Evolutionary conservation across 2,888 invertebrate species (phyloP).

Genomic region (Leptinotarsa haldemani): DNA sequence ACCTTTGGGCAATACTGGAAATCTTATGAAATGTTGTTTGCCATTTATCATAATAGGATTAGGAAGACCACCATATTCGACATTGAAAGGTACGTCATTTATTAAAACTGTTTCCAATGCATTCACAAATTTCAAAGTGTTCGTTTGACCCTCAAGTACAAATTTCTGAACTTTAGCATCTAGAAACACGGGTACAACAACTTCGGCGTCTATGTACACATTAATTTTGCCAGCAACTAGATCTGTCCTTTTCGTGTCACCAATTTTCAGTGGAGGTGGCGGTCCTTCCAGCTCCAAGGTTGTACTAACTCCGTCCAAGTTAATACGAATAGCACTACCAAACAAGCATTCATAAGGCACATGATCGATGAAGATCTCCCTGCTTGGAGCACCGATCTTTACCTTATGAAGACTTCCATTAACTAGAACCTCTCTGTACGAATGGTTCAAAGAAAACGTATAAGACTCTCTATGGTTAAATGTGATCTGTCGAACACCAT

Average conservation of each 20-base stretch:
- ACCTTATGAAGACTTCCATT: conserved; percentile 82
- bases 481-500: conserved; percentile 77
- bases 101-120: conserved; percentile 80
- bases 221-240: conserved; percentile 87
- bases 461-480: conserved; percentile 82
- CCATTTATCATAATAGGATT: conserved; percentile 79
- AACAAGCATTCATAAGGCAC: conserved; percentile 93
- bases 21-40: conserved; percentile 82
- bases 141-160: conserved; percentile 76
- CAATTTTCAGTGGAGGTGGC: conserved; percentile 93
- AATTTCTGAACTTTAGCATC: conserved; percentile 87
- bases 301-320: conserved; percentile 81
- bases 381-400: conserved; percentile 90
- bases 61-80: conserved; percentile 87
- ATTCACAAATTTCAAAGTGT: conserved; percentile 84
- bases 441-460: conserved; percentile 74
- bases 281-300: conserved; percentile 88
- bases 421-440: conserved; percentile 78
- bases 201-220: conserved; percentile 83
- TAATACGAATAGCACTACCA: conserved; percentile 85
- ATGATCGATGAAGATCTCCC: conserved; percentile 91
- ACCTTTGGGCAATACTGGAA: conserved; percentile 81
- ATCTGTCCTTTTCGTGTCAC: conserved; percentile 80
- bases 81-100: conserved; percentile 81
- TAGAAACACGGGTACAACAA: conserved; percentile 82